These are phyloP conservation scores for Cnemophilus loriae DNA, from an alignment of 2,113 vertebrate species.

Conservation along the genomic window DNA sequence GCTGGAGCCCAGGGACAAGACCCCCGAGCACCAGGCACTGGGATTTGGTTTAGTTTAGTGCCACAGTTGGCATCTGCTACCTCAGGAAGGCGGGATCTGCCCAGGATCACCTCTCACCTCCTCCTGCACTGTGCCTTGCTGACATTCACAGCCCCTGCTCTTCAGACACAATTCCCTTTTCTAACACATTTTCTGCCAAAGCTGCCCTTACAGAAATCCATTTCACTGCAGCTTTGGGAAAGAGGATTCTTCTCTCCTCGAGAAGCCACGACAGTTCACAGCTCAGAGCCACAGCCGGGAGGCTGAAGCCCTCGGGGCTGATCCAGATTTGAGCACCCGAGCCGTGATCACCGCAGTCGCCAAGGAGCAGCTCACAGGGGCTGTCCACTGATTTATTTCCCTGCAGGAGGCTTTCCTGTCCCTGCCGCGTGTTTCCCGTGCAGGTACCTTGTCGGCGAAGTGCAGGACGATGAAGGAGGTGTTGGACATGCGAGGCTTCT, in stretches of 20 bases:
- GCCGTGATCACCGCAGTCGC: accelerated
- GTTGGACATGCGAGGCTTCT: constrained; percentile 47
- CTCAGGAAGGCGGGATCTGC: neutral
- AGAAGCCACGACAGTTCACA: neutral
- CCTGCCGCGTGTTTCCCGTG: accelerated
- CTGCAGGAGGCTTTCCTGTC: accelerated
- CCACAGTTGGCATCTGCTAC: neutral
- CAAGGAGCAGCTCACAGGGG: accelerated
- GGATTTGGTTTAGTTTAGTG: neutral
- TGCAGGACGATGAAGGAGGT: constrained; percentile 38
- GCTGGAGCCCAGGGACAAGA: neutral
- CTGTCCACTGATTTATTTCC: accelerated
- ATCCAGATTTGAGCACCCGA: accelerated
- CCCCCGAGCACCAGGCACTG: neutral
- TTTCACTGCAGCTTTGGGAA: neutral
- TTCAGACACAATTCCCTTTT: neutral
- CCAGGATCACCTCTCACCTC: neutral
- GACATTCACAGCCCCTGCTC: neutral
- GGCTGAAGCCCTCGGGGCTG: neutral
- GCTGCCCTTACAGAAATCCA: neutral
- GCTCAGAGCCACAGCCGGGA: neutral
- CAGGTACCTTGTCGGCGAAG: neutral
- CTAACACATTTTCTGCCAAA: neutral
- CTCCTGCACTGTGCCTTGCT: accelerated
- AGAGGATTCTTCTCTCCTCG: neutral